These are phyloP conservation scores for Melanchra persicariae DNA, from an alignment of 2,888 invertebrate species.

Conservation along the genomic window DNA sequence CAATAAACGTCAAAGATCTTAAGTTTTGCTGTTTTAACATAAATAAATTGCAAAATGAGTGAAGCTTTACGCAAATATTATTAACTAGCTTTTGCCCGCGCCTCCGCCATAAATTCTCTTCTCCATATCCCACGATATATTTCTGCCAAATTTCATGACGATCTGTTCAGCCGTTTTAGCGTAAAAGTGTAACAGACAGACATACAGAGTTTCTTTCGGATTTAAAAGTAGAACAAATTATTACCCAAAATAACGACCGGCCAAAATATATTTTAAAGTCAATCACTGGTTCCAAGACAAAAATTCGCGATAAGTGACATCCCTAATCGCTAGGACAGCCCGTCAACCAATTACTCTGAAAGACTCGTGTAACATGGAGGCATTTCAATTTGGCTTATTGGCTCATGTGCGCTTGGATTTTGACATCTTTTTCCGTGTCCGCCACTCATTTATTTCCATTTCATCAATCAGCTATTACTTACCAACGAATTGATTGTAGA, in stretches of 20 bases:
- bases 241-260: background rate
- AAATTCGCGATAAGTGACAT: constrained; percentile 63
- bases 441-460: constrained; percentile 83
- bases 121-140: too few species aligned
- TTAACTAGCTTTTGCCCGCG: too few species aligned
- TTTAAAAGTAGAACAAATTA: too few species aligned
- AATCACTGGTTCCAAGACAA: constrained; percentile 35
- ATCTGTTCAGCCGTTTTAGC: too few species aligned
- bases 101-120: too few species aligned
- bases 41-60: too few species aligned
- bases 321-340: constrained; percentile 80
- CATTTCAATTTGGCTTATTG: constrained; percentile 89
- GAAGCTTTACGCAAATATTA: background rate
- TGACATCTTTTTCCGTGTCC: constrained; percentile 86
- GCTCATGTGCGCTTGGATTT: constrained; percentile 86
- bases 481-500: constrained; percentile 71
- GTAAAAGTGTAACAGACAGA: too few species aligned
- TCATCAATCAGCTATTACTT: constrained; percentile 80
- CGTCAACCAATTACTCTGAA: constrained; percentile 88
- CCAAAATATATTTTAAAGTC: background rate
- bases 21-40: too few species aligned
- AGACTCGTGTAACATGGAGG: constrained; percentile 84
- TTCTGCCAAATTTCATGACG: too few species aligned
- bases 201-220: too few species aligned
- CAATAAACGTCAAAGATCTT: too few species aligned